These are phyloP conservation scores for Mastigias papua DNA, from an alignment of 30 jellyfish, hydroid and myxozoan species.

Conservation along the genomic window DNA sequence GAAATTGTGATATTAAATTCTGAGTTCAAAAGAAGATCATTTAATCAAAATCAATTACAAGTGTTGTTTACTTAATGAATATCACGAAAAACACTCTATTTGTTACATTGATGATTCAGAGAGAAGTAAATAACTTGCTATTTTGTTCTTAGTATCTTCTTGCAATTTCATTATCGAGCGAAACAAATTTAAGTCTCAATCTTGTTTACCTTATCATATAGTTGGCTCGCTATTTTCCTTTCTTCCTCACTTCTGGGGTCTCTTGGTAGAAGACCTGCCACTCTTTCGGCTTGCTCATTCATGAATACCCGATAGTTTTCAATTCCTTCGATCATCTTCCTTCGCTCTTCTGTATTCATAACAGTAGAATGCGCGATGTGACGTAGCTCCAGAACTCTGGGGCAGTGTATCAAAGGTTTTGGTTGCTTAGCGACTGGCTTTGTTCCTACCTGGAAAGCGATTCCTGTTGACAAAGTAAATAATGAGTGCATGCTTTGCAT, in stretches of 20 bases:
- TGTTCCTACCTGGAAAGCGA: constrained; percentile 36
- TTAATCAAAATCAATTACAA: too few relatives aligned
- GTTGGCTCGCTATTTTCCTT: constrained; percentile 29
- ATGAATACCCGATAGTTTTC: constrained; percentile 57
- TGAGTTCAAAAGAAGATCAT: too few relatives aligned
- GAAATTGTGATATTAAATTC: too few relatives aligned
- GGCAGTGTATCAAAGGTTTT: constrained; percentile 61
- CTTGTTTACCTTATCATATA: constrained; percentile 30
- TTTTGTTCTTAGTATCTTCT: too few relatives aligned
- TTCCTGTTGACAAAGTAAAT: constrained; percentile 1
- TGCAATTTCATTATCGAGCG: too few relatives aligned
- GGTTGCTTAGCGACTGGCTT: constrained; percentile 25
- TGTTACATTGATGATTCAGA: too few relatives aligned
- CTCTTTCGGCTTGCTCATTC: constrained; percentile 20
- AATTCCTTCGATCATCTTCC: constrained; percentile 54
- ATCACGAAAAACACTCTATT: too few relatives aligned
- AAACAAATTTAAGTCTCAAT: background rate
- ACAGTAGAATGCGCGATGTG: constrained; percentile 55
- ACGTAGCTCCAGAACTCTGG: constrained; percentile 68
- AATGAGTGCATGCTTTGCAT: background rate
- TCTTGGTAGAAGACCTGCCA: constrained; percentile 27
- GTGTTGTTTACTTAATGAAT: too few relatives aligned
- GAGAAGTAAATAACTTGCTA: too few relatives aligned
- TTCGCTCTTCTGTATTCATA: constrained; percentile 47
- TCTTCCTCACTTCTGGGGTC: constrained; percentile 90